These are phyloP conservation scores for Heliconius ethilla DNA, from an alignment of 2,888 invertebrate species.

Conservation along the genomic window DNA sequence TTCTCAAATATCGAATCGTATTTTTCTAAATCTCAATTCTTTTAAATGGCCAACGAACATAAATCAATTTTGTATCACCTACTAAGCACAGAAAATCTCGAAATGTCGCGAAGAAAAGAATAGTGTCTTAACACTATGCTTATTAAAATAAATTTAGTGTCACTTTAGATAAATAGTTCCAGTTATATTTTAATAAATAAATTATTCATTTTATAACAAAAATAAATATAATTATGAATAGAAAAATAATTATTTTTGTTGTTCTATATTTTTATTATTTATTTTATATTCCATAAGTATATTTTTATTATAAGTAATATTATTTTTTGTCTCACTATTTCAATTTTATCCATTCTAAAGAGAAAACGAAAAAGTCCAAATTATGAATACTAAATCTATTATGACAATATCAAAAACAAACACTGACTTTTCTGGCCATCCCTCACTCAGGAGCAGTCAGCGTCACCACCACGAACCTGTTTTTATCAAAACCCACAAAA, in stretches of 20 bases:
- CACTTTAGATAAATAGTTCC: too few species aligned
- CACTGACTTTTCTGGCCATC: slow-evolving; percentile 63
- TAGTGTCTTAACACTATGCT: background rate
- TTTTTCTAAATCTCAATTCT: too few species aligned
- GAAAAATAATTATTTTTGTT: too few species aligned
- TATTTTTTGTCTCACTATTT: background rate
- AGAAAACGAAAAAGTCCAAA: background rate
- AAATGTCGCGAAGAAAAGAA: too few species aligned
- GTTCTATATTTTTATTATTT: background rate
- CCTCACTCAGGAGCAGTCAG: slow-evolving; percentile 71
- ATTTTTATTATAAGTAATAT: background rate
- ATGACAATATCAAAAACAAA: slow-evolving; percentile 28
- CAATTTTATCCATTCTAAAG: background rate
- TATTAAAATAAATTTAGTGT: background rate
- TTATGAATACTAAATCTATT: background rate
- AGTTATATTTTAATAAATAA: too few species aligned
- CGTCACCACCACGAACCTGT: slow-evolving; percentile 63
- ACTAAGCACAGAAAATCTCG: too few species aligned
- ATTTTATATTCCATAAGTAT: background rate
- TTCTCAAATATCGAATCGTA: background rate
- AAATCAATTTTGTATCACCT: too few species aligned
- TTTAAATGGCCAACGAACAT: too few species aligned
- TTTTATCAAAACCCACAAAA: slow-evolving; percentile 77
- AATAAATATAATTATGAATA: too few species aligned
- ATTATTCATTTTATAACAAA: background rate